phyloP scores from a whole-genome alignment of 2,797 vertebrate species.

The Chromis chromis region DNA sequence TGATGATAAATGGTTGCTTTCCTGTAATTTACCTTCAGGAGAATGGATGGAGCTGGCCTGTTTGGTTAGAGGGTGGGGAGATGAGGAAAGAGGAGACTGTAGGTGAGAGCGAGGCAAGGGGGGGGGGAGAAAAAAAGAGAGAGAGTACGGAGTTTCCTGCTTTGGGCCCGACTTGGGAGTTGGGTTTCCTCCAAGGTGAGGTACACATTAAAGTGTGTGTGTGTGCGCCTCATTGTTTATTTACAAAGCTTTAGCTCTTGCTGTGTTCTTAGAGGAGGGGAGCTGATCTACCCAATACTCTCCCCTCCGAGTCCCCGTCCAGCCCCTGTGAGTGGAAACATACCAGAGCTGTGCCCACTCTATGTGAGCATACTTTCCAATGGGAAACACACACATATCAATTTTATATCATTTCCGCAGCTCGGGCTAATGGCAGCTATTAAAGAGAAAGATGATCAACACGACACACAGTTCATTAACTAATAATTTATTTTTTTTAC shows the following conservation, averaged over 20 bases:
- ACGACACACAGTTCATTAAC: constrained; percentile 79
- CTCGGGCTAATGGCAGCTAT: constrained; percentile 36
- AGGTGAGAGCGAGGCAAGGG: constrained; percentile 33
- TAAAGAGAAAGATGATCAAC: constrained; percentile 65
- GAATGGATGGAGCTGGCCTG: constrained; percentile 69
- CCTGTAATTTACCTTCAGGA: constrained; percentile 78
- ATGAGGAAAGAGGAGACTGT: constrained; percentile 56
- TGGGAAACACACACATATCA: constrained; percentile 40
- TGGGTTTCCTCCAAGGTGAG: constrained; percentile 73
- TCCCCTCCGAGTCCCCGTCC: constrained; percentile 24
- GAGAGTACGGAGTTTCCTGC: constrained; percentile 72
- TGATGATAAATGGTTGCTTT: constrained; percentile 79
- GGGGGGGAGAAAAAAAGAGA: not conserved
- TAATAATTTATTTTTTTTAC: constrained; percentile 86
- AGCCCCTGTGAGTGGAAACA: constrained; percentile 68
- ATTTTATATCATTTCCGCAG: constrained; percentile 42
- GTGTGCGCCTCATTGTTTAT: constrained; percentile 73
- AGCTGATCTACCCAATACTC: constrained; percentile 23
- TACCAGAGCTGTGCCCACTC: constrained; percentile 38
- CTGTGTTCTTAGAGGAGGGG: constrained; percentile 53
- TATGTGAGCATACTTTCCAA: constrained; percentile 53
- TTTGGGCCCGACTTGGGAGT: constrained; percentile 59
- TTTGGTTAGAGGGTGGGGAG: constrained; percentile 75
- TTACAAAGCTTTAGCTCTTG: constrained; percentile 72
- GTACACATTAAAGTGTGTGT: constrained; percentile 57